Evolutionary conservation across 2,113 vertebrate genomes (phyloP), one percentile per base, ranked within the genome.

Genomic region (Calypte anna): DNA sequence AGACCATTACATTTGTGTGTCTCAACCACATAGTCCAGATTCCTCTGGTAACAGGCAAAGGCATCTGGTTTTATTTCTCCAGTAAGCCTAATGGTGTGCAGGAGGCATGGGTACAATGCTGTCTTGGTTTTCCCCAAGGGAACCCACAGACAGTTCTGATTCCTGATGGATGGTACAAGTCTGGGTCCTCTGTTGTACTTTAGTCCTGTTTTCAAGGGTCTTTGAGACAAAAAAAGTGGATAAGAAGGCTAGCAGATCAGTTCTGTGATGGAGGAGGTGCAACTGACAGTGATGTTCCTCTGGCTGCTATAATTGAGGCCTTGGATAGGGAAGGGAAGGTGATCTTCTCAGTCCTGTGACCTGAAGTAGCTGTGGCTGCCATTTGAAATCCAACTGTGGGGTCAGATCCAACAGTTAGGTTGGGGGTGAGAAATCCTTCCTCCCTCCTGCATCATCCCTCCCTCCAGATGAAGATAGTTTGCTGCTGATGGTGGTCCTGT

Each of bases 41-140:
- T 81, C 24, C 53, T 83, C 74, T 77, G 68, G n/a, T 50, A 36
- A 85, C 86, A 73, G 74, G 58, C 62, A 82, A 67, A 86, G 33
- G 68, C 91, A 81, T 53, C 58, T 91, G 83, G 68, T 89, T 91
- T 88, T 66, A 48, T 75, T 95, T 93, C 83, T 48, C 57, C 23
- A 1, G 82, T 51, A 85, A 91, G 51, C 30, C 64, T 50, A 24
- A 59, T 30, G 53, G 64, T 48, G 62, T 64, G 77, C 75, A 78
- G 81, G 31, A 84, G 76, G n/a, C 51, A 75, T 69, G 28, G 36
- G 28, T 38, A 38, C 36, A 68, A 46, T 61, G 17, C 1, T 21
- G 76, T 23, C 33, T 3, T 66, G 46, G 31, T 38, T 67, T 90
- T 73, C 13, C n/a, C 18, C 3, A 12, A 11, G 63, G 48, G 40